Evolutionary conservation across 2,113 vertebrate species (phyloP).

Genomic region (Tiliqua scincoides): DNA sequence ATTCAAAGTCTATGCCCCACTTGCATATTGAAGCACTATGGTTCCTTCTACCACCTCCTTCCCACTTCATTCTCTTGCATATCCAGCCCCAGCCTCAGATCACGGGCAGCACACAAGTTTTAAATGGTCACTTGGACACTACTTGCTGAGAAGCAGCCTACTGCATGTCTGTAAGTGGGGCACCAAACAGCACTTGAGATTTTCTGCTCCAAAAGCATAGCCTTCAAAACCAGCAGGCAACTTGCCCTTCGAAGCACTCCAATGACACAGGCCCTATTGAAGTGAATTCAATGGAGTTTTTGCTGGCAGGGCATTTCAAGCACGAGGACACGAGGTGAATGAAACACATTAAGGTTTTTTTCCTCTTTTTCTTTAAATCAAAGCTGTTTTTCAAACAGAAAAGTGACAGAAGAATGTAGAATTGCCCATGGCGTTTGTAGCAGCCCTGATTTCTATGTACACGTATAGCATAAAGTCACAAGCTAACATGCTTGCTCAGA

Average conservation of each 20-base stretch:
- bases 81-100: background rate
- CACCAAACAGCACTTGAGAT: background rate
- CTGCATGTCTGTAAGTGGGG: background rate
- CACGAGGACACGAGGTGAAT: background rate
- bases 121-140: background rate
- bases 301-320: background rate
- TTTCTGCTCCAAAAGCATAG: slow-evolving; percentile 36
- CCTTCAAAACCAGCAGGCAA: background rate
- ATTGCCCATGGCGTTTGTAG: slow-evolving; percentile 62
- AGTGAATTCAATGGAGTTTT: background rate
- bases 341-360: background rate
- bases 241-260: slow-evolving; percentile 52
- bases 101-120: background rate
- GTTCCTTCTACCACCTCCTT: too few species aligned
- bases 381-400: slow-evolving; percentile 56
- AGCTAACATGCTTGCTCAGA: background rate
- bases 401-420: slow-evolving; percentile 64
- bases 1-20: too few species aligned
- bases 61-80: too few species aligned
- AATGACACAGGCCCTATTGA: background rate
- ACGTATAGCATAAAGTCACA: slow-evolving; percentile 43
- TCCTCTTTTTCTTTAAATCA: background rate
- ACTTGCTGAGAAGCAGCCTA: background rate
- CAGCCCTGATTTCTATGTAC: slow-evolving; percentile 61
- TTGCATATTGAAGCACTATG: too few species aligned